These are phyloP conservation scores for Rhynchonycteris naso DNA, from an alignment of 2,797 vertebrate species.

Conservation along the genomic window DNA sequence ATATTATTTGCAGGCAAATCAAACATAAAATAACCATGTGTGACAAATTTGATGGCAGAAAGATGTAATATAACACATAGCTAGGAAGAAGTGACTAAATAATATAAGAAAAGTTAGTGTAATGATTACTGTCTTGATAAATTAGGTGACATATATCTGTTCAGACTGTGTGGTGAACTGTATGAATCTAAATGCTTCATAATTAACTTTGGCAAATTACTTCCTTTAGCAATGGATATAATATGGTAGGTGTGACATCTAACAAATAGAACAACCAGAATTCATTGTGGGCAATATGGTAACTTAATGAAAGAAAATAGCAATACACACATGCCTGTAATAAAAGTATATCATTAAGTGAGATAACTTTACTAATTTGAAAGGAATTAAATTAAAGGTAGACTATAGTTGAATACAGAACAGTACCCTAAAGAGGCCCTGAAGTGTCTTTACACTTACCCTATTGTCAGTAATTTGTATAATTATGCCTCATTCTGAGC, in stretches of 20 bases:
- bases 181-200: background rate
- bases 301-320: background rate
- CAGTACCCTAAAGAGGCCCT: background rate
- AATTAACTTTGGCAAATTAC: background rate
- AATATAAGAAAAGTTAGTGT: background rate
- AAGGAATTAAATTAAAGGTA: background rate
- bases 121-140: background rate
- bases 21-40: background rate
- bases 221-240: background rate
- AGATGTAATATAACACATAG: background rate
- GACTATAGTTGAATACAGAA: background rate
- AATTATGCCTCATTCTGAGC: background rate
- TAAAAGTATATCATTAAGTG: background rate
- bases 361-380: background rate
- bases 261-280: background rate
- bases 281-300: background rate
- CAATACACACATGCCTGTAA: background rate
- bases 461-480: background rate
- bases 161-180: background rate
- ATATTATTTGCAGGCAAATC: background rate
- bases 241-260: background rate
- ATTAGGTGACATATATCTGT: background rate
- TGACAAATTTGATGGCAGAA: background rate
- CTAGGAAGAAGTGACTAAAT: background rate
- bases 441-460: background rate